A percentile compares a stretch with the other conserved stretches of the same genome.
Evolutionary conservation across 1,140 invertebrate species (phyloP).

Genomic region (Zaprionus capensis): DNA sequence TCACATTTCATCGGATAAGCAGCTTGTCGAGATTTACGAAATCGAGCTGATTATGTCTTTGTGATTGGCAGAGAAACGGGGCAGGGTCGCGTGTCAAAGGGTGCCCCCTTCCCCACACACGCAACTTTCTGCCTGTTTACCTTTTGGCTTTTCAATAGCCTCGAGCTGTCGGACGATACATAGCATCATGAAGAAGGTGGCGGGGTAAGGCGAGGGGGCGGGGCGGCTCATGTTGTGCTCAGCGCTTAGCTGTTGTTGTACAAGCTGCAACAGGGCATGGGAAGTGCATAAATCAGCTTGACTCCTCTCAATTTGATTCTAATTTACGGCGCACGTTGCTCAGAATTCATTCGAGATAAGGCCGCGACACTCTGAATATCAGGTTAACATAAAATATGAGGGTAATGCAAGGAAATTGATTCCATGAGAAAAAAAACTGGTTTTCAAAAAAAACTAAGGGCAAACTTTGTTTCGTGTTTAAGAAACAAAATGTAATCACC

Average conservation of each 20-base stretch:
- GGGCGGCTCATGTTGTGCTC: slow-evolving; percentile 13
- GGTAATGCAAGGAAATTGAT: slow-evolving; percentile 52
- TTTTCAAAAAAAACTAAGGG: neutral
- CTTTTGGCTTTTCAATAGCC: slow-evolving; percentile 65
- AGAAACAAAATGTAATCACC: neutral
- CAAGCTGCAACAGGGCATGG: slow-evolving; percentile 47
- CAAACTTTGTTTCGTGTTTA: neutral
- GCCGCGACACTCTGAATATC: slow-evolving; percentile 56
- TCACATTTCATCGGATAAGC: slow-evolving; percentile 82
- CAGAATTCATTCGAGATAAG: slow-evolving; percentile 53
- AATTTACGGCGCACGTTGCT: slow-evolving; percentile 66
- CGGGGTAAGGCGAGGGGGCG: neutral
- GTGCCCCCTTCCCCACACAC: slow-evolving; percentile 31
- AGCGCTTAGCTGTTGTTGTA: slow-evolving; percentile 45
- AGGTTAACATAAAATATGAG: slow-evolving; percentile 62
- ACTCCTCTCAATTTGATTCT: slow-evolving; percentile 74
- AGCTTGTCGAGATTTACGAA: slow-evolving; percentile 83
- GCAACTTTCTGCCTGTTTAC: slow-evolving; percentile 61
- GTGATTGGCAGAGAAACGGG: slow-evolving; percentile 26
- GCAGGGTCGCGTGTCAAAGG: slow-evolving; percentile 65
- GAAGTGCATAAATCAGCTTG: slow-evolving; percentile 74
- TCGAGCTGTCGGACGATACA: slow-evolving; percentile 9
- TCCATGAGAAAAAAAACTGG: slow-evolving; percentile 59
- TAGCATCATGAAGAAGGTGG: neutral
- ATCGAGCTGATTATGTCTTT: slow-evolving; percentile 79